Conservation (phyloP, 2,113 vertebrate species). For the Circaetus cinerascens region DNA sequence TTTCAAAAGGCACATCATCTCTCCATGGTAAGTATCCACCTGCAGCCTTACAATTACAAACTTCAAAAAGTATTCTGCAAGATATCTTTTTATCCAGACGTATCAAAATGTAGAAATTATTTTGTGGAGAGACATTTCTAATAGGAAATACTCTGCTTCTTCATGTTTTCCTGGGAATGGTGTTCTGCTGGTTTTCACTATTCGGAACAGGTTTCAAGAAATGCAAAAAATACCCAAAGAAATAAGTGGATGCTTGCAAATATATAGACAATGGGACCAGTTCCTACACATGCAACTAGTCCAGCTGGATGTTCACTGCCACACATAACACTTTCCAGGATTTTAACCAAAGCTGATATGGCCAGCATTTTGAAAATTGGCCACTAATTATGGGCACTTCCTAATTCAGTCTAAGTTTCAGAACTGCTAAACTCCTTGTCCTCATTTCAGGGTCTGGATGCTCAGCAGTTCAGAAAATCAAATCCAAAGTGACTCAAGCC, state of each 20-base stretch:
- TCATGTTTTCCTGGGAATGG: not conserved
- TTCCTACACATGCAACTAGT: constrained; percentile 26
- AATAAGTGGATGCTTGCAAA: not conserved
- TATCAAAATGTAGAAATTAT: not conserved
- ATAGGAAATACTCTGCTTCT: not conserved
- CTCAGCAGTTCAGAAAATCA: not conserved
- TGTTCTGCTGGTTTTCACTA: constrained; percentile 37
- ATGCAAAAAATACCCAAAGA: constrained; percentile 1
- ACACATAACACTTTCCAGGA: not conserved
- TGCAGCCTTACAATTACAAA: constrained; percentile 5
- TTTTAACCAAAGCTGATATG: not conserved
- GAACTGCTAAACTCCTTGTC: not conserved
- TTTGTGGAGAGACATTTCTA: constrained; percentile 34
- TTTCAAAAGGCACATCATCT: constrained; percentile 62
- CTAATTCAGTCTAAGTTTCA: not conserved
- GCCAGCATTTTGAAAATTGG: not conserved
- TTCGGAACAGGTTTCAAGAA: constrained; percentile 31
- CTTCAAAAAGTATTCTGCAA: constrained; percentile 39
- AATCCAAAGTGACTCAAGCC: not conserved
- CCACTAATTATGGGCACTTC: not conserved
- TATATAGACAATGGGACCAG: not conserved
- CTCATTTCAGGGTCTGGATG: not conserved
- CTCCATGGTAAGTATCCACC: not conserved
- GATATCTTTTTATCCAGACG: not conserved
- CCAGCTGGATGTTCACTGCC: not conserved